phyloP scores from a whole-genome alignment of 2,888 invertebrate genomes.

The Cryptus viduatorius region DNA sequence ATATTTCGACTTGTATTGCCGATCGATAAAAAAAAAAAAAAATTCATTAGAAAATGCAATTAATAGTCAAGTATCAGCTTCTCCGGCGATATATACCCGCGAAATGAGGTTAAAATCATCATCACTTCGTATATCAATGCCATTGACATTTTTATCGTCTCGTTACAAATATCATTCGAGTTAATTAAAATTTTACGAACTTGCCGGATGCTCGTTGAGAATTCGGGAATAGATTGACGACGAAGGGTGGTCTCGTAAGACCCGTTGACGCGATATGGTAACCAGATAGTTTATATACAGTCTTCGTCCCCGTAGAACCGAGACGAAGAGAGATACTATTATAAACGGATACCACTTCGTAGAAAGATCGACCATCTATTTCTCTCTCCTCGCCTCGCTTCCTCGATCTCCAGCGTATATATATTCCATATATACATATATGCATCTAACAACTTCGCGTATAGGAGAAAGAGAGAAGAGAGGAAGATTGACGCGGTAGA shows the following conservation, averaged over 20 bases:
- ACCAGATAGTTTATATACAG: slow-evolving; percentile 32
- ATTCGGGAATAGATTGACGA: background rate
- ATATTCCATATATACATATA: no score
- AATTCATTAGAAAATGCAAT: background rate
- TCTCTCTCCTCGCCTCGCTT: slow-evolving; percentile 6
- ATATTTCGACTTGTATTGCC: no score
- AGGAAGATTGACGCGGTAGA: slow-evolving; percentile 14
- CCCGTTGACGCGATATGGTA: slow-evolving; percentile 10
- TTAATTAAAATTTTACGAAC: slow-evolving; percentile 8
- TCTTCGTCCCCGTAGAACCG: slow-evolving; percentile 3
- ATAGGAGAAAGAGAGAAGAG: background rate
- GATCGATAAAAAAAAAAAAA: background rate
- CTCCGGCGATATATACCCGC: background rate
- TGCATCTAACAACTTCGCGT: background rate
- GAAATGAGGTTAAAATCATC: background rate
- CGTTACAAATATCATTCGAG: background rate
- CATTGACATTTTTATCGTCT: background rate
- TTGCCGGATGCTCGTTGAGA: slow-evolving; percentile 2
- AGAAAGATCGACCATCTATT: slow-evolving; percentile 22
- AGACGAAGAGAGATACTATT: slow-evolving; percentile 7
- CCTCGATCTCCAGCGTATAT: background rate
- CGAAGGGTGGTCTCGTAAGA: background rate
- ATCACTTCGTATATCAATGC: slow-evolving; percentile 7
- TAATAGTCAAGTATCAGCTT: background rate
- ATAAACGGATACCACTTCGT: slow-evolving; percentile 16